These are phyloP conservation scores for Choristoneura fumiferana DNA, from an alignment of 1,140 invertebrate species.

Conservation along the genomic window DNA sequence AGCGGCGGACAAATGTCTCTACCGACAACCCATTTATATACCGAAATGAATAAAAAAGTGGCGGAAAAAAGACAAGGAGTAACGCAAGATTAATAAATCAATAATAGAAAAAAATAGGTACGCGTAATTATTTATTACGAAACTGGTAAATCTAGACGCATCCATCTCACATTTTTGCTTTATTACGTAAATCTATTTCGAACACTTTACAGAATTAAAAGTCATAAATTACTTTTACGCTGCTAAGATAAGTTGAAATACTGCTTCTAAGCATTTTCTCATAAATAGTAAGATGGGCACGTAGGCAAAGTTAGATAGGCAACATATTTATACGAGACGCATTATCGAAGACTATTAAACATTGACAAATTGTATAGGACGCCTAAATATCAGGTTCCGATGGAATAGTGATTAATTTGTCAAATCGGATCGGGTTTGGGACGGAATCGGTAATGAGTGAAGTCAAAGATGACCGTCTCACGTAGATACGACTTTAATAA, in stretches of 20 bases:
- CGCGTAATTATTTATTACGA: slow-evolving; percentile 6
- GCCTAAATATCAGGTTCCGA: slow-evolving; percentile 24
- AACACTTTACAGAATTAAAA: slow-evolving; percentile 2
- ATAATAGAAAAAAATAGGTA: no score
- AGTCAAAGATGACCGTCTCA: slow-evolving; percentile 20
- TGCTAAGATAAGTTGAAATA: slow-evolving; percentile 4
- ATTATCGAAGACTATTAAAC: slow-evolving; percentile 20
- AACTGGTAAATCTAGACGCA: slow-evolving; percentile 3
- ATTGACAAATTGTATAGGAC: slow-evolving; percentile 27
- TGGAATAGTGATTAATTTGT: slow-evolving; percentile 29
- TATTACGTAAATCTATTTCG: slow-evolving; percentile 7
- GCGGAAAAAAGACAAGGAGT: no score
- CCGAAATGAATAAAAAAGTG: no score
- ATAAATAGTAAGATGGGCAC: slow-evolving; percentile 5
- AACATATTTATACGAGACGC: slow-evolving; percentile 10
- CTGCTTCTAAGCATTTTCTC: slow-evolving; percentile 1
- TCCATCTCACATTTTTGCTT: not conserved
- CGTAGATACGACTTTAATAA: no score
- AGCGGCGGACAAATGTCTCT: no score
- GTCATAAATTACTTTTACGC: slow-evolving; percentile 11
- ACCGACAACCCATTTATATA: no score
- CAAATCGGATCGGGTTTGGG: slow-evolving; percentile 22
- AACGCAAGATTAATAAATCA: no score
- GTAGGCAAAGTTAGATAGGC: slow-evolving; percentile 8
- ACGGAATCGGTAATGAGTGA: slow-evolving; percentile 30